Evolutionary conservation across 2,113 vertebrate species (phyloP).

Genomic region (Ellobius talpinus): DNA sequence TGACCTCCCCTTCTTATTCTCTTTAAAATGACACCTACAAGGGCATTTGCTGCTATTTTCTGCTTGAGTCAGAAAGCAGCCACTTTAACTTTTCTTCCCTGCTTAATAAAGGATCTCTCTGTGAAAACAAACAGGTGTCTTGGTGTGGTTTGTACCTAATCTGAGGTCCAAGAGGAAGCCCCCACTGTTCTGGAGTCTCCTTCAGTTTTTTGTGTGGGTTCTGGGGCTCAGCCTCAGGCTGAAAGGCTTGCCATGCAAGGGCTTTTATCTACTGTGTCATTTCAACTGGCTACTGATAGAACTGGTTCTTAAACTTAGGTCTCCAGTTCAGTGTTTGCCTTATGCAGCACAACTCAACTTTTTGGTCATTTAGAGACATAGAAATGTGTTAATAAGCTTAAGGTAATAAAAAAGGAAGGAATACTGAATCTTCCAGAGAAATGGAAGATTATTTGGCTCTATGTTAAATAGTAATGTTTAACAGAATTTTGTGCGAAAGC

Average conservation of each 20-base stretch:
- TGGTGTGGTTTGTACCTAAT: neutral
- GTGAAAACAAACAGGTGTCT: neutral
- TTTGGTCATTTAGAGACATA: slow-evolving; percentile 32
- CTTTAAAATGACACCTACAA: neutral
- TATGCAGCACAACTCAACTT: neutral
- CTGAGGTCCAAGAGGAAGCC: neutral
- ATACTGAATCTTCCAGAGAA: slow-evolving; percentile 33
- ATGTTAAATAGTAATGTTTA: slow-evolving; percentile 12
- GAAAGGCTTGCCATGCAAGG: neutral
- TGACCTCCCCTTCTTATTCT: neutral
- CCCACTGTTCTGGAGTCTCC: neutral
- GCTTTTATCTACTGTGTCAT: neutral
- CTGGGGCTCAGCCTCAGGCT: neutral
- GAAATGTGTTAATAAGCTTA: neutral
- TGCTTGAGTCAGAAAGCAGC: neutral
- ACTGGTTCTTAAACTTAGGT: slow-evolving; percentile 23
- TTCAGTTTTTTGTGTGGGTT: neutral
- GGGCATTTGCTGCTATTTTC: neutral
- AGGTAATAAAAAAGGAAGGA: slow-evolving; percentile 34
- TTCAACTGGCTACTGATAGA: slow-evolving; percentile 15
- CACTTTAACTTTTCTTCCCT: neutral
- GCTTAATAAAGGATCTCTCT: neutral
- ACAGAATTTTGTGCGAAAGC: slow-evolving; percentile 34
- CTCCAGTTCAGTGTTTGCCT: neutral
- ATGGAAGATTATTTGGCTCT: slow-evolving; percentile 8